Percentiles rank a stretch among this genome's conserved stretches.
phyloP scores from a whole-genome alignment of 2,113 vertebrate species.

The Platichthys flesus region DNA sequence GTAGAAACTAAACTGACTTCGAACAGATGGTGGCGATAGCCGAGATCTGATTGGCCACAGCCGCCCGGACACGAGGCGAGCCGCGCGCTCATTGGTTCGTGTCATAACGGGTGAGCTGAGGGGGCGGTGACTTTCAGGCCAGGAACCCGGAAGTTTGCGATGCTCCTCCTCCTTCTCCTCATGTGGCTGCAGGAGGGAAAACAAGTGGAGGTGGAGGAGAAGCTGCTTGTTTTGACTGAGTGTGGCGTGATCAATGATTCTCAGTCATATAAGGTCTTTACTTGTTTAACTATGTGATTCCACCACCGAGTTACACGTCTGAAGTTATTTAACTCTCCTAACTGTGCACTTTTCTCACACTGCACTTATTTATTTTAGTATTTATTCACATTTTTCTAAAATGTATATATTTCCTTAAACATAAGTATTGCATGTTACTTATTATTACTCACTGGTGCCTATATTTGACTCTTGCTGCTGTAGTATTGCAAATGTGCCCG shows the following conservation, averaged over 20 bases:
- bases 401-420: too few relatives aligned
- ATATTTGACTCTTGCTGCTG: too few relatives aligned
- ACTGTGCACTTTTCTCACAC: too few relatives aligned
- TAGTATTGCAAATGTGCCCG: too few relatives aligned
- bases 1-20: neutral
- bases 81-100: conserved; percentile 83
- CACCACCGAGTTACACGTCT: neutral
- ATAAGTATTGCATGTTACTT: too few relatives aligned
- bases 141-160: conserved; percentile 84
- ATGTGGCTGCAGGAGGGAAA: conserved; percentile 34
- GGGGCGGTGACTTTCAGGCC: conserved; percentile 25
- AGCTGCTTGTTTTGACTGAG: neutral
- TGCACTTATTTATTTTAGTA: too few relatives aligned
- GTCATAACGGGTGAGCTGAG: conserved; percentile 91
- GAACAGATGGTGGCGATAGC: conserved; percentile 37
- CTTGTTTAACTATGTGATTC: neutral
- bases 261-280: neutral
- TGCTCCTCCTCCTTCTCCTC: conserved; percentile 21
- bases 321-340: neutral
- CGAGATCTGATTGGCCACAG: conserved; percentile 63
- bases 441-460: too few relatives aligned
- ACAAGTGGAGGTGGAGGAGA: neutral
- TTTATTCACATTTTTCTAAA: too few relatives aligned
- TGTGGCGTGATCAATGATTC: neutral
- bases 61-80: conserved; percentile 57